Evolutionary conservation across 1,140 invertebrate species (phyloP).

Genomic region (Trichomalopsis sarcophagae): DNA sequence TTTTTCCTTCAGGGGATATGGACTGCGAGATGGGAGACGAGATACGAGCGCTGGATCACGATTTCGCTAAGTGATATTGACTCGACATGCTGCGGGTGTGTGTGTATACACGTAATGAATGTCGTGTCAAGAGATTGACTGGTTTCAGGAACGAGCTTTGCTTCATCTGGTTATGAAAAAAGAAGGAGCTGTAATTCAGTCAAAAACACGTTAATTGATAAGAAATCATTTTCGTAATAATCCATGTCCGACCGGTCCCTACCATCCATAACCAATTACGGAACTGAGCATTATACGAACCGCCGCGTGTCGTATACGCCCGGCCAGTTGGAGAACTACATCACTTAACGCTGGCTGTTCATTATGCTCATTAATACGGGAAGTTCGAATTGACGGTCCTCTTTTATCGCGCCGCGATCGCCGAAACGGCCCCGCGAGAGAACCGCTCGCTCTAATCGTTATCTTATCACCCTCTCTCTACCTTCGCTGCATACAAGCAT

Average conservation of each 20-base stretch:
- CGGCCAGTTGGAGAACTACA: constrained; percentile 1
- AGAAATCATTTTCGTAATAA: too few species aligned
- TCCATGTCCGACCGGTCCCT: too few species aligned
- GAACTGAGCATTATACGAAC: background rate
- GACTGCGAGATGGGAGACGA: background rate
- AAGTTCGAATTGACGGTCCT: background rate
- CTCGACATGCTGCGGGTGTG: background rate
- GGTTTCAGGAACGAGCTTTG: too few species aligned
- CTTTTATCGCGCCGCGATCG: constrained; percentile 23
- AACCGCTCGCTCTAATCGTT: constrained; percentile 5
- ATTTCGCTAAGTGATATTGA: background rate
- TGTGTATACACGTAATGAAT: too few species aligned
- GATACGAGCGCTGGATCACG: too few species aligned
- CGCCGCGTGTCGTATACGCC: background rate
- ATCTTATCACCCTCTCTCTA: constrained; percentile 7
- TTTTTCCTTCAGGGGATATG: background rate
- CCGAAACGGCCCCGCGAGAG: background rate
- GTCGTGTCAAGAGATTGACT: too few species aligned
- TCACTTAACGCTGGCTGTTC: constrained; percentile 10
- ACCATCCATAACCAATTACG: background rate
- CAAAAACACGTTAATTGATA: too few species aligned
- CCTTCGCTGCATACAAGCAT: background rate
- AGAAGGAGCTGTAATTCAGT: too few species aligned
- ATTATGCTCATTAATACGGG: constrained; percentile 29
- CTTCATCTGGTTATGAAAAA: too few species aligned